Base-by-base conservation (phyloP, 2,113 vertebrate species). In the Vimba vimba region DNA sequence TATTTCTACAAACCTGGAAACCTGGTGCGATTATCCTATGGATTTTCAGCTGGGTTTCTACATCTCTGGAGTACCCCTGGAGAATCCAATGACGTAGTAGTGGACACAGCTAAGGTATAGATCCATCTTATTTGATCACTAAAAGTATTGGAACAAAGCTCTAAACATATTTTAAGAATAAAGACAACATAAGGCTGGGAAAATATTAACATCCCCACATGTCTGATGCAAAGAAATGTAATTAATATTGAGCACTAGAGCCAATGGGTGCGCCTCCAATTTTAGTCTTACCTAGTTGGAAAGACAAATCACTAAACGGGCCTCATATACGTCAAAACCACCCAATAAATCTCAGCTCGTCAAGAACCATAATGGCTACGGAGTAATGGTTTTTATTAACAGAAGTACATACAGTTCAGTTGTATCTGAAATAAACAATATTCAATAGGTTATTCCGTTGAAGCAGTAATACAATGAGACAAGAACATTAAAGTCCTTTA, bases 361-460 rank as follows among this genome's bases (percentile, higher is more conserved):
- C 83, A 89, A 83, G 88, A 88, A 89, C 57, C 69, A 88, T 88
- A 89, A 89, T 87, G 55, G 85, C 88, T 91, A 91, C 86, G 78
- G 86, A 87, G 85, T 89, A 89, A 88, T 89, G 87, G 89, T 78
- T 87, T 90, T 91, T 90, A 90, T 91, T 91, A 79, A 88, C 88
- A 90, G 91, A 89, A 90, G 89, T 90, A 91, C 91, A 91, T 91
- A 91, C 91, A 91, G 88, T 89, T 88, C 88, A 87, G 88, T 86
- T 88, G 87, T 87, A 89, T 89, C 80, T 89, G 88, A 85, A 91
- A 91, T 82, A 85, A 90, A 91, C 90, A 90, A 83, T 85, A 89
- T 89, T 89, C 85, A 89, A 89, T 83, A 89, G 87, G 81, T 89
- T 87, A 89, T 88, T 82, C 86, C 84, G 82, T 84, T 90, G 86